These are phyloP conservation scores for Diplogasteroides magnus DNA, from an alignment of 1,140 invertebrate species.

Conservation along the genomic window DNA sequence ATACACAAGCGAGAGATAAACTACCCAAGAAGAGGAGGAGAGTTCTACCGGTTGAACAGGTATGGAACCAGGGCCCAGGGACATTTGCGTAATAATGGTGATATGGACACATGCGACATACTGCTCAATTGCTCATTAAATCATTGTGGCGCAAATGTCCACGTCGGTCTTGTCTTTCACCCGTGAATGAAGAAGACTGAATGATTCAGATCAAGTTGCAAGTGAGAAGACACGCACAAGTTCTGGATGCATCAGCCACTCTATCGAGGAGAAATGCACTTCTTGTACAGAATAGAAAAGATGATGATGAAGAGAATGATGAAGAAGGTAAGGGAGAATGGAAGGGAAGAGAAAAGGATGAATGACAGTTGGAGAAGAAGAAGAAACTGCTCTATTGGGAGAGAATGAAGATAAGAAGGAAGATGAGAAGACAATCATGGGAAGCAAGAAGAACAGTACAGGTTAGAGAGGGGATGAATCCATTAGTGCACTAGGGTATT, in stretches of 20 bases:
- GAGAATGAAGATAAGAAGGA: too few relatives aligned
- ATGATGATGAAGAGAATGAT: neutral
- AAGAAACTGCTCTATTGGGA: neutral
- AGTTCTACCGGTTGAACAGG: slow-evolving; percentile 34
- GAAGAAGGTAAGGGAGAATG: neutral
- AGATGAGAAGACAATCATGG: neutral
- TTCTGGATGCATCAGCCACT: slow-evolving; percentile 9
- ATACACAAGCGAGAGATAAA: slow-evolving; percentile 71
- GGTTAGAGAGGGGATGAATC: neutral
- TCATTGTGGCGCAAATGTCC: too few relatives aligned
- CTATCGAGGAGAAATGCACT: slow-evolving; percentile 9
- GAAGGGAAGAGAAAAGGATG: neutral
- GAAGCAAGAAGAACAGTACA: neutral
- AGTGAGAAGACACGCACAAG: slow-evolving; percentile 13
- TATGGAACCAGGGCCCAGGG: too few relatives aligned
- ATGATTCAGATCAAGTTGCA: slow-evolving; percentile 6
- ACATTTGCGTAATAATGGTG: too few relatives aligned
- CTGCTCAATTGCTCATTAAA: too few relatives aligned
- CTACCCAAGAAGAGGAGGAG: slow-evolving; percentile 34
- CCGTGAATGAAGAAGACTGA: too few relatives aligned
- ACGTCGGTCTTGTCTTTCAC: too few relatives aligned
- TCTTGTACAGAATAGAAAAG: slow-evolving; percentile 2
- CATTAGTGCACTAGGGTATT: neutral
- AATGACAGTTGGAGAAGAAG: neutral
- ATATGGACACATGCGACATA: too few relatives aligned